These are phyloP conservation scores for Tigriopus japonicus DNA, from an alignment of 1,140 invertebrate genomes.

Conservation along the genomic window DNA sequence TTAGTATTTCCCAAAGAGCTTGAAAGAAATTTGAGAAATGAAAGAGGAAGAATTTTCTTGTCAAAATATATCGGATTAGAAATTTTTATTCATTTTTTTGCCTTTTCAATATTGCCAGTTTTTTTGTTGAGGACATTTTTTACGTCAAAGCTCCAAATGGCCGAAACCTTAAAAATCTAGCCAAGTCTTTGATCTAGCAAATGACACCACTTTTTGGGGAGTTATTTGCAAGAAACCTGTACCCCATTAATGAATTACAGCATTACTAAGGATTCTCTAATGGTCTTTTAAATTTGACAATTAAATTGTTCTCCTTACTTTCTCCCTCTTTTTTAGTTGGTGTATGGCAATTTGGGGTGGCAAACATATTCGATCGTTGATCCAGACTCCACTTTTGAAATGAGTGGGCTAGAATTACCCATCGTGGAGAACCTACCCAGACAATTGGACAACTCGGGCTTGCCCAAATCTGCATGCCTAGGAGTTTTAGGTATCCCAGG, in stretches of 20 bases:
- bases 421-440: neutral
- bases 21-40: too few species aligned
- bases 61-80: too few species aligned
- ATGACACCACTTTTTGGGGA: too few species aligned
- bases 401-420: slow-evolving; percentile 6
- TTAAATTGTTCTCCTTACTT: neutral
- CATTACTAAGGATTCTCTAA: neutral
- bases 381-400: slow-evolving; percentile 5
- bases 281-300: neutral
- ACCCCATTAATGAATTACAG: neutral
- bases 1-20: too few species aligned
- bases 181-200: too few species aligned
- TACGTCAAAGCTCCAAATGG: too few species aligned
- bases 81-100: too few species aligned
- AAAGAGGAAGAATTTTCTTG: too few species aligned
- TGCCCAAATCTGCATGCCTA: slow-evolving; percentile 36
- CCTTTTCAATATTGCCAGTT: too few species aligned
- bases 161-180: too few species aligned
- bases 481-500: slow-evolving; percentile 44
- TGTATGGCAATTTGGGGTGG: slow-evolving; percentile 2
- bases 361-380: slow-evolving; percentile 8
- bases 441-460: slow-evolving; percentile 8
- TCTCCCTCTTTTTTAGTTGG: neutral
- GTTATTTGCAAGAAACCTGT: too few species aligned
- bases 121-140: too few species aligned